phyloP scores from a whole-genome alignment of 2,888 invertebrate species.

The Diarsia brunnea region DNA sequence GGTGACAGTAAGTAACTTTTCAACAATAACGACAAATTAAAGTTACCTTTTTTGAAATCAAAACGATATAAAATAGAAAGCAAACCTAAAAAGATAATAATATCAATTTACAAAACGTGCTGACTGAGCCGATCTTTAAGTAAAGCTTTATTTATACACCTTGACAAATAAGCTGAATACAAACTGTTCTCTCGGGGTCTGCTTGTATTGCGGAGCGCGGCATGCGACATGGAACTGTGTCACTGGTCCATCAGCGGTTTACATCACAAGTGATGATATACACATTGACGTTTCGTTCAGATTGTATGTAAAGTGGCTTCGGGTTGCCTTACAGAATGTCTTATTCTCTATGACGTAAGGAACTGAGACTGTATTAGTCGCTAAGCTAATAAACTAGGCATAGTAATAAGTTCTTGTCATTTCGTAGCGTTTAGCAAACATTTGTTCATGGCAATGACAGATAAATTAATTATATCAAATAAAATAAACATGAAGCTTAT shows the following conservation, averaged over 20 bases:
- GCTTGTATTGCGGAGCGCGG: background rate
- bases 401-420: background rate
- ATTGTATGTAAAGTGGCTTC: constrained; percentile 15
- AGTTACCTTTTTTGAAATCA: background rate
- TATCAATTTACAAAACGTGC: constrained; percentile 34
- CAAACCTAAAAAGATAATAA: constrained; percentile 10
- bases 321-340: background rate
- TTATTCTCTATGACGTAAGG: constrained; percentile 2
- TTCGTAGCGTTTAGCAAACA: background rate
- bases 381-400: background rate
- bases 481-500: background rate
- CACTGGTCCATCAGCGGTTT: constrained; percentile 41
- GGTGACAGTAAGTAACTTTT: too few species aligned
- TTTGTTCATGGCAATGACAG: background rate
- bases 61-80: background rate
- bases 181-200: constrained; percentile 45
- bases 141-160: constrained; percentile 47
- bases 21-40: background rate
- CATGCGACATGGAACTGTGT: constrained; percentile 14
- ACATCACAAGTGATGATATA: constrained; percentile 44
- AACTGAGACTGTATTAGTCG: too few species aligned
- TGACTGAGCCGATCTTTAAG: constrained; percentile 20
- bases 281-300: constrained; percentile 28
- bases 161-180: constrained; percentile 64
- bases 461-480: background rate